Evolutionary conservation across 2,113 vertebrate species (phyloP).

Genomic region (Planiliza haematocheilus): DNA sequence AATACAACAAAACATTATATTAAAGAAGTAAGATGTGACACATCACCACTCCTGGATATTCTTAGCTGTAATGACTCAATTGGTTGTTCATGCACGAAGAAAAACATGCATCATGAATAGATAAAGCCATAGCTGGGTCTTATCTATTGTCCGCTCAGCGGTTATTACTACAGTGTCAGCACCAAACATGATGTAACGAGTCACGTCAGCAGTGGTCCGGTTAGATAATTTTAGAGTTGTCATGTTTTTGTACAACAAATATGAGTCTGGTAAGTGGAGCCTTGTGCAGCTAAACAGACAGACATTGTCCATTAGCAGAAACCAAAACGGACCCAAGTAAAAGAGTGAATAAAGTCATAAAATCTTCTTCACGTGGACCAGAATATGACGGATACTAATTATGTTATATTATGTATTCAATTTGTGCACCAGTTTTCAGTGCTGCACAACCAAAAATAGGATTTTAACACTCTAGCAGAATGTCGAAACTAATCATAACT

Average conservation of each 20-base stretch:
- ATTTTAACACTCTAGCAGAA: too few relatives aligned
- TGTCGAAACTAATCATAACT: too few relatives aligned
- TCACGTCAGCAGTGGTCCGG: background rate
- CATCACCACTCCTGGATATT: background rate
- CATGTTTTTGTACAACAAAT: background rate
- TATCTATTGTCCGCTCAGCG: background rate
- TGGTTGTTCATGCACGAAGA: background rate
- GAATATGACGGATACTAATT: too few relatives aligned
- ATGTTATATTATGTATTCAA: background rate
- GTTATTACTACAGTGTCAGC: slow-evolving; percentile 1
- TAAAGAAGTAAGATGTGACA: background rate
- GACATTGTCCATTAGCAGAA: background rate
- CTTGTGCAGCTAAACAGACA: too few relatives aligned
- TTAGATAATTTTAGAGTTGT: background rate
- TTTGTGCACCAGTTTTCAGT: too few relatives aligned
- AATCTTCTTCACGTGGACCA: too few relatives aligned
- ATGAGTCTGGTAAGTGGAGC: too few relatives aligned
- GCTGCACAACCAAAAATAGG: too few relatives aligned
- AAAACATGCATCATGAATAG: background rate
- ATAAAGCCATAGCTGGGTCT: background rate
- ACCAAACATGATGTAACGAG: background rate
- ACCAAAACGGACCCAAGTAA: background rate
- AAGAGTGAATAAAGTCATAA: too few relatives aligned
- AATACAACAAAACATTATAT: background rate
- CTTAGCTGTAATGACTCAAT: background rate